These are phyloP conservation scores for Cerastis rubricosa DNA, from an alignment of 2,888 invertebrate species.

Conservation along the genomic window DNA sequence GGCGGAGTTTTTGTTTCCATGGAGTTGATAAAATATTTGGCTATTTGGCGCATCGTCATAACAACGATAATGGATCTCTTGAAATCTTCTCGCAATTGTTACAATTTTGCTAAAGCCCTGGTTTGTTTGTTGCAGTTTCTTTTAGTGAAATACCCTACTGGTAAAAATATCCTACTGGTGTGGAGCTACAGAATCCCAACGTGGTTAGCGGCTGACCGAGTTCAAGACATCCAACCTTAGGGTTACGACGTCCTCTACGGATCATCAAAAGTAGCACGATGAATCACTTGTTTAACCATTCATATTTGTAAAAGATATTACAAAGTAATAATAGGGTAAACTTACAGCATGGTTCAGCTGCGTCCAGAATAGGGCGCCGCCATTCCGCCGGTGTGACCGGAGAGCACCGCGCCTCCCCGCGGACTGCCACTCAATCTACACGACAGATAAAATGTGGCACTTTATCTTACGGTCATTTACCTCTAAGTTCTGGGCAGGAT, in stretches of 20 bases:
- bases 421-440: slow-evolving; percentile 46
- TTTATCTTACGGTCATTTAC: slow-evolving; percentile 13
- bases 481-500: background rate
- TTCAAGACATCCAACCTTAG: too few species aligned
- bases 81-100: background rate
- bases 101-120: background rate
- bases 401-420: slow-evolving; percentile 38
- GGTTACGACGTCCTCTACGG: background rate
- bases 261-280: background rate
- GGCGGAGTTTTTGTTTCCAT: background rate
- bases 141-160: background rate
- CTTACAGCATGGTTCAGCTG: background rate
- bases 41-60: background rate
- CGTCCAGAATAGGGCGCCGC: slow-evolving; percentile 48
- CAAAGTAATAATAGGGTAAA: background rate
- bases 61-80: background rate
- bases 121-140: background rate
- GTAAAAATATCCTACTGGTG: too few species aligned
- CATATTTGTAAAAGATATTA: background rate
- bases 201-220: background rate
- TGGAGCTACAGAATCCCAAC: background rate
- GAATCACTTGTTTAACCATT: background rate
- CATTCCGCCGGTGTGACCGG: slow-evolving; percentile 20
- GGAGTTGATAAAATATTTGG: background rate
- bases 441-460: slow-evolving; percentile 38